Base-by-base conservation (phyloP, 1,140 invertebrate species). In the Drosophila ogumai region DNA sequence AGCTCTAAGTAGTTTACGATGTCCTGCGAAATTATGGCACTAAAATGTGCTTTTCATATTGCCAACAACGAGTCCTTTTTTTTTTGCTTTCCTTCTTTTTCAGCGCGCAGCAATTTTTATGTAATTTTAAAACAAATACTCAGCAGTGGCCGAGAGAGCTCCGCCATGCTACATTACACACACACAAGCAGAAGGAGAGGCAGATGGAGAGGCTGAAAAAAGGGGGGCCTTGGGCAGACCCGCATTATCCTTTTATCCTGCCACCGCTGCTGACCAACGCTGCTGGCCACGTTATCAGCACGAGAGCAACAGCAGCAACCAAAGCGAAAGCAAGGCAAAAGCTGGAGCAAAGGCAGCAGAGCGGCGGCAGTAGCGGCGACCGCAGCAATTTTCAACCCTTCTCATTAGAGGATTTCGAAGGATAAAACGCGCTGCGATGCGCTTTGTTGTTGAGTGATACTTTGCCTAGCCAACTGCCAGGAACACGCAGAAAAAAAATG, bases 351-450 rank as follows among this genome's bases (percentile, higher is more conserved):
- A 54, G 59, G 68, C 22, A 22, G 22, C 72, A 57, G 61, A 71
- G 41, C 49, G 44, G 55, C 57, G 71, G 55, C 52, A 55, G 75
- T 60, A 80, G 75, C 84, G 73, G 73, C 77, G 77, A 90, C 86
- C 85, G 76, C 85, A 88, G 78, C 74, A 81, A 79, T 82, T 82
- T 82, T 86, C 81, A 91, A 91, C 90, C 90, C 90, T 91, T 91
- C 90, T 91, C 90, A 91, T 91, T 91, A 91, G 75, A 91, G 90
- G 90, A 91, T 91, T 91, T 85, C 71, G 75, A 90, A 88, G 85
- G 85, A 90, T 85, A 85, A 85, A 90, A 75, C 85, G 74, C 85
- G 81, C 77, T 43, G 79, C 81, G 80, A 44, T 61, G 41, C 63
- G 71, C 85, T 90, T 69, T 90, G 81, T 75, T 85, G 81, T 81